These are phyloP conservation scores for Aricia agestis DNA, from an alignment of 1,140 invertebrate species.

Conservation along the genomic window DNA sequence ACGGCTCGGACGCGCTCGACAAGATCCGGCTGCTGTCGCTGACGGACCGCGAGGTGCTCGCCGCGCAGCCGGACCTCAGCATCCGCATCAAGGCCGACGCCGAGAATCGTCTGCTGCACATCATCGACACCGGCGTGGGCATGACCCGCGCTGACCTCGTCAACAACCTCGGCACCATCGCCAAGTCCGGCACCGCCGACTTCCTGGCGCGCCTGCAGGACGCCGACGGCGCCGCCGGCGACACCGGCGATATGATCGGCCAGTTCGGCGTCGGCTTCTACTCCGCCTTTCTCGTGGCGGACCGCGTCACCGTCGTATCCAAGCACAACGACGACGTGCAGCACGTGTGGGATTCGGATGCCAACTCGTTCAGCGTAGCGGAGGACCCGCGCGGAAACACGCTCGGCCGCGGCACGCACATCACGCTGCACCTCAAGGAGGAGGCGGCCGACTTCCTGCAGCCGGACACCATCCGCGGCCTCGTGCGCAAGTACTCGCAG, in stretches of 20 bases:
- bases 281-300: constrained; percentile 97
- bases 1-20: constrained; percentile 96
- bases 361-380: constrained; percentile 89
- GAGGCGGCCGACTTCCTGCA: constrained; percentile 98
- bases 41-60: constrained; percentile 88
- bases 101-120: constrained; percentile 94
- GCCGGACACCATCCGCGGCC: constrained; percentile 90
- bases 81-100: constrained; percentile 98
- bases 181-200: constrained; percentile 99
- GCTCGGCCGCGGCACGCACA: constrained; percentile 90
- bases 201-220: constrained; percentile 90
- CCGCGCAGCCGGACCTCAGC: constrained; percentile 87
- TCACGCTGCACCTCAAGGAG: constrained; percentile 93
- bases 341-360: constrained; percentile 99
- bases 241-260: constrained; percentile 88
- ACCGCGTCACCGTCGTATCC: constrained; percentile 93
- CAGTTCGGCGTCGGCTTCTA: constrained; percentile 99
- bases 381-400: constrained; percentile 97
- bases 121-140: constrained; percentile 98
- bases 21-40: constrained; percentile 95
- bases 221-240: constrained; percentile 43
- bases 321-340: constrained; percentile 98
- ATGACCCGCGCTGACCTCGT: constrained; percentile 98
- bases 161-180: constrained; percentile 98
- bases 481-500: constrained; percentile 99